A percentile compares a stretch with the other conserved stretches of the same genome.
These are phyloP conservation scores for Euwallacea fornicatus DNA, from an alignment of 1,140 invertebrate species.

Conservation along the genomic window DNA sequence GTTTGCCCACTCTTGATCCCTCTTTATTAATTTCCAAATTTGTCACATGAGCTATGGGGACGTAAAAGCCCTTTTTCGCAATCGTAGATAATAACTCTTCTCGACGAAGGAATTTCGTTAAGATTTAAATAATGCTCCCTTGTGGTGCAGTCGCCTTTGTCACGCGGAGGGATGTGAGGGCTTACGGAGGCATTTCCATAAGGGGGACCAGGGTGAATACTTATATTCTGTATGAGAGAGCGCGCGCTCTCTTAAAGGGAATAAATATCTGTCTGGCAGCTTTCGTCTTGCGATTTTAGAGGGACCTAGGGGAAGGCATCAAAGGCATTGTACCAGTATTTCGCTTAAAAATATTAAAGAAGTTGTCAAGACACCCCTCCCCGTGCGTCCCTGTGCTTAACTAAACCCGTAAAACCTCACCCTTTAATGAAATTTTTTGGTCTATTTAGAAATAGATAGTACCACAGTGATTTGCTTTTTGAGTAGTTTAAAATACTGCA, in stretches of 20 bases:
- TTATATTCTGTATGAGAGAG: slow-evolving; percentile 27
- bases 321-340: too few species aligned
- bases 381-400: too few species aligned
- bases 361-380: too few species aligned
- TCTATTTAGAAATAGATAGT: too few species aligned
- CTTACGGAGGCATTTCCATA: slow-evolving; percentile 45
- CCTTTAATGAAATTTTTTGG: too few species aligned
- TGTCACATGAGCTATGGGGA: slow-evolving; percentile 8
- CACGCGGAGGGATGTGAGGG: slow-evolving; percentile 40
- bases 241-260: neutral
- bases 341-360: too few species aligned
- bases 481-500: too few species aligned
- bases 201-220: slow-evolving; percentile 47
- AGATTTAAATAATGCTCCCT: slow-evolving; percentile 47
- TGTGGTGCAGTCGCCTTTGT: slow-evolving; percentile 41
- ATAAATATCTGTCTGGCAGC: slow-evolving; percentile 1
- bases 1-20: slow-evolving; percentile 25
- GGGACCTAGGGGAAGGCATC: too few species aligned
- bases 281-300: neutral
- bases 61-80: too few species aligned
- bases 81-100: neutral
- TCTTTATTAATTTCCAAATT: slow-evolving; percentile 35
- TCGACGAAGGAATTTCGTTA: slow-evolving; percentile 41
- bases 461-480: too few species aligned
- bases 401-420: too few species aligned